These are phyloP conservation scores for Momotus momota DNA, from an alignment of 2,797 vertebrate species.

Conservation along the genomic window DNA sequence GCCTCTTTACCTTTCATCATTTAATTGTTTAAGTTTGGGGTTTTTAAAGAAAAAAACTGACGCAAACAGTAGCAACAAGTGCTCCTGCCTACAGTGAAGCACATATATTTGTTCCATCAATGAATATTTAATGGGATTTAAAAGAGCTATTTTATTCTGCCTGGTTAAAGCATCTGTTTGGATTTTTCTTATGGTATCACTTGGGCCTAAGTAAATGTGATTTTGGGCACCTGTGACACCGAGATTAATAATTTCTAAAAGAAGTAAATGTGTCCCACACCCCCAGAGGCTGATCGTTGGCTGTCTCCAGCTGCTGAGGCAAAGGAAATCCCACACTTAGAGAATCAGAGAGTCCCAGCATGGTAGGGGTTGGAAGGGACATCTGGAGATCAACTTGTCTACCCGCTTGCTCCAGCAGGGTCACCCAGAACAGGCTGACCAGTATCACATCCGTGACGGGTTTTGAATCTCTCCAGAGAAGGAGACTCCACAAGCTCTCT, in stretches of 20 bases:
- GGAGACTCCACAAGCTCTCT: background rate
- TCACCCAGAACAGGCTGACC: too few species aligned
- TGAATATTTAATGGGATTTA: background rate
- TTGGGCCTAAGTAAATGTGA: background rate
- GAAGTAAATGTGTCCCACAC: background rate
- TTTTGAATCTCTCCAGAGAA: background rate
- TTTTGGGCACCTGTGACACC: background rate
- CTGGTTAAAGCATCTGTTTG: background rate
- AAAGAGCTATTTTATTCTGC: background rate
- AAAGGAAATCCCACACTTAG: background rate
- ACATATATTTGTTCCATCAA: background rate
- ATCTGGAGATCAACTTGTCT: too few species aligned
- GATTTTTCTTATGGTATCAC: background rate
- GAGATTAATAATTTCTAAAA: background rate
- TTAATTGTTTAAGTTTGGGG: background rate
- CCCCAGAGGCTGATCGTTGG: fast-evolving
- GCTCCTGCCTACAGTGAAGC: background rate
- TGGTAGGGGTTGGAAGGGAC: too few species aligned
- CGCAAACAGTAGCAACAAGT: background rate
- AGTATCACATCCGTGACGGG: too few species aligned
- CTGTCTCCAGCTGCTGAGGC: background rate
- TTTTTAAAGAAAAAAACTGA: background rate
- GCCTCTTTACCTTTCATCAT: background rate
- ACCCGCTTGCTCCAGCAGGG: too few species aligned
- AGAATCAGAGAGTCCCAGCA: too few species aligned